Percentiles rank a stretch among this genome's conserved stretches.
Evolutionary conservation across 2,113 vertebrate genomes (phyloP).

Genomic region (Xyliphius kryptos): DNA sequence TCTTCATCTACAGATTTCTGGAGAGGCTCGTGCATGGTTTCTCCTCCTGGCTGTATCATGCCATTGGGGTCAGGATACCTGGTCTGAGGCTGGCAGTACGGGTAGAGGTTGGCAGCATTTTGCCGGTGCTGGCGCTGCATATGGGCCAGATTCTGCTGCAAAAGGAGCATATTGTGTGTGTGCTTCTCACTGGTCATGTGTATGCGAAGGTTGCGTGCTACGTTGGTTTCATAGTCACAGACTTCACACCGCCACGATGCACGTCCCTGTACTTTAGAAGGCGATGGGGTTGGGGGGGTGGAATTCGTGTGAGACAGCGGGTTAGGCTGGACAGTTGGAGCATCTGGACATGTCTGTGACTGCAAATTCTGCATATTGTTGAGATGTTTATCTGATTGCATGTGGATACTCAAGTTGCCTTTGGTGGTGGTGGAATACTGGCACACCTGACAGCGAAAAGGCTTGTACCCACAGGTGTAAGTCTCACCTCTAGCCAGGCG

Average conservation of each 20-base stretch:
- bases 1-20: conserved; percentile 58
- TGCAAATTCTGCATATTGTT: conserved; percentile 97
- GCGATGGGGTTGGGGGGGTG: conserved; percentile 67
- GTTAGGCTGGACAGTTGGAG: conserved; percentile 44
- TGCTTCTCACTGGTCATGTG: too few species aligned
- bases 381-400: conserved; percentile 98
- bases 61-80: conserved; percentile 49
- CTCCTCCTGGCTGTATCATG: conserved; percentile 51
- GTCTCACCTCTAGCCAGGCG: conserved; percentile 94
- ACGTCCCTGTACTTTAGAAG: conserved; percentile 77
- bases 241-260: conserved; percentile 94
- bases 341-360: conserved; percentile 54
- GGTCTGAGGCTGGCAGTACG: conserved; percentile 87
- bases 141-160: conserved; percentile 88
- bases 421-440: conserved; percentile 99
- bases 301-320: conserved; percentile 47
- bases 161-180: conserved; percentile 95
- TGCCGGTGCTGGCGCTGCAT: conserved; percentile 73
- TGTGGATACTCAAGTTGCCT: too few species aligned
- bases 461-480: conserved; percentile 98
- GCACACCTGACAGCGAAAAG: conserved; percentile 97
- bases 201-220: conserved; percentile 95
- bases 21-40: conserved; percentile 63
- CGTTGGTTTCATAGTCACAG: conserved; percentile 97
- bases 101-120: conserved; percentile 75